A percentile compares a stretch with the other conserved stretches of the same genome.
Conservation (phyloP, 1,140 invertebrate genomes). For the Bombus waltoni region DNA sequence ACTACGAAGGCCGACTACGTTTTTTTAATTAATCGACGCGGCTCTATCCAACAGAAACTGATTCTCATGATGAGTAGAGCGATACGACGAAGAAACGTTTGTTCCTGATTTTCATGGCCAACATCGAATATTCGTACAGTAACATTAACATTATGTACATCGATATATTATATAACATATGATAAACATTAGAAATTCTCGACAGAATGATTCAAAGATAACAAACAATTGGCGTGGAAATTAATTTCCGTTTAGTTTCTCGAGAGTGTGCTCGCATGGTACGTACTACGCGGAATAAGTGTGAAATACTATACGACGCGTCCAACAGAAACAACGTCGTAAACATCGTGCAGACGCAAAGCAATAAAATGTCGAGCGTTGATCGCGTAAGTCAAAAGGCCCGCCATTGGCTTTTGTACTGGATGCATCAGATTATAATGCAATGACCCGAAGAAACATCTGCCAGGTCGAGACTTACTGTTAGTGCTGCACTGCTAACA, state of each 20-base stretch:
- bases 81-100: no score
- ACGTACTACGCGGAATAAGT: not conserved
- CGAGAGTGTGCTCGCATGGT: not conserved
- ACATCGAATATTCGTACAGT: no score
- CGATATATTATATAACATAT: no score
- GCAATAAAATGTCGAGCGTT: not conserved
- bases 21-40: no score
- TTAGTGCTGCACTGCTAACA: conserved; percentile 2
- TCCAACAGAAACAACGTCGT: not conserved
- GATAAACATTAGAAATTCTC: not conserved
- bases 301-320: not conserved
- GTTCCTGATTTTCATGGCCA: no score
- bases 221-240: not conserved
- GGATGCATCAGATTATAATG: conserved; percentile 11
- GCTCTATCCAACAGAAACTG: no score
- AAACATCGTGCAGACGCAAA: not conserved
- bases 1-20: no score
- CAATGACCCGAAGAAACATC: conserved; percentile 14
- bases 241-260: not conserved
- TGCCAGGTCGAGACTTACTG: not conserved
- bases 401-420: not conserved
- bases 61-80: no score
- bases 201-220: not conserved
- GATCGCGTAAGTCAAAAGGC: not conserved
- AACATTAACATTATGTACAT: no score